Evolutionary conservation across 2,888 invertebrate genomes (phyloP).

Genomic region (Trachelus troglodyta): DNA sequence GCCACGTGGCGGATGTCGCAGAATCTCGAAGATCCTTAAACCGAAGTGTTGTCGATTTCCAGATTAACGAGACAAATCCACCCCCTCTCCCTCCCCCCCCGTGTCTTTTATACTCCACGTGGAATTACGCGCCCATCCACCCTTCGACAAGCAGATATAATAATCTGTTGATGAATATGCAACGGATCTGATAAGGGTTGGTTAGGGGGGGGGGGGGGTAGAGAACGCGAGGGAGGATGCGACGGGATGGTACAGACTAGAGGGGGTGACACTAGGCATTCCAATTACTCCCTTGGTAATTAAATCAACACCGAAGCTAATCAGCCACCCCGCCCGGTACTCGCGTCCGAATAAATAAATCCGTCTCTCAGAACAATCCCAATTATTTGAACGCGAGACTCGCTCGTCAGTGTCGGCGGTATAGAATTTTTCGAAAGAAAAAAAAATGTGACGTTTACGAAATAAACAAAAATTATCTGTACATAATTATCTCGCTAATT

Average conservation of each 20-base stretch:
- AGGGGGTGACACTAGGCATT: conserved; percentile 52
- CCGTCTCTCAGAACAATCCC: not conserved
- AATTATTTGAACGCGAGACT: too few species aligned
- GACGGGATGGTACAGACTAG: not conserved
- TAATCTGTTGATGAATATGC: conserved; percentile 63
- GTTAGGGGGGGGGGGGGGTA: conserved; percentile 33
- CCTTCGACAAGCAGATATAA: conserved; percentile 41
- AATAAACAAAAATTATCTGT: too few species aligned
- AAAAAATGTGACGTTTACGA: too few species aligned
- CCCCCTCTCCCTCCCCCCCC: not conserved
- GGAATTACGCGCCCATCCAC: conserved; percentile 21
- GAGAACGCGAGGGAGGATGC: conserved; percentile 18
- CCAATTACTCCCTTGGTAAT: conserved; percentile 63
- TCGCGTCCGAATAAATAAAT: conserved; percentile 16
- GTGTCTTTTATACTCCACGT: conserved; percentile 5
- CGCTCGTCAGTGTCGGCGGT: too few species aligned
- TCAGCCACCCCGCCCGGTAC: conserved; percentile 42
- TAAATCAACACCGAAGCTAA: conserved; percentile 64
- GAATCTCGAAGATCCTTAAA: too few species aligned
- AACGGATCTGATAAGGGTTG: conserved; percentile 36
- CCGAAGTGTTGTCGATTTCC: not conserved
- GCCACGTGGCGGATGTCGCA: too few species aligned
- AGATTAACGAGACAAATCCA: not conserved
- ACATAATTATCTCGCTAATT: too few species aligned
- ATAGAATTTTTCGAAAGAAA: too few species aligned